A percentile compares a stretch with the other conserved stretches of the same genome.
Conservation (phyloP, 2,797 vertebrate genomes). For the Harpagifer antarcticus region DNA sequence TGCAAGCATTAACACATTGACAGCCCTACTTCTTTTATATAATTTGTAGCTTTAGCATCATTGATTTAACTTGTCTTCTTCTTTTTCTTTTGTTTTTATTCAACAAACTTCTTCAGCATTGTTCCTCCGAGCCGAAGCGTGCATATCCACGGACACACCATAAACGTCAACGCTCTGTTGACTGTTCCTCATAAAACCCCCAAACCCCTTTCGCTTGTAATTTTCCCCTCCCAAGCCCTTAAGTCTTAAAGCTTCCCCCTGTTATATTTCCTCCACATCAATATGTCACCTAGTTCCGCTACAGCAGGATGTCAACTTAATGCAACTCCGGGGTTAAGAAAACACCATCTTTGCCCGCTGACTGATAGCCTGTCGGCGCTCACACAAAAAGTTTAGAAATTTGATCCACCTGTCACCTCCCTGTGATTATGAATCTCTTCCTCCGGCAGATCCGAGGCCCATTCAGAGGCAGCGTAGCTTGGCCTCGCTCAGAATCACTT, state of each 20-base stretch:
- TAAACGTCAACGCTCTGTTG: slow-evolving; percentile 73
- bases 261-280: slow-evolving; percentile 82
- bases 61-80: slow-evolving; percentile 12
- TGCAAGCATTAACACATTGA: no score
- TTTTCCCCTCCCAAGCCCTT: slow-evolving; percentile 39
- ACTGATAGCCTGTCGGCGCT: slow-evolving; percentile 79
- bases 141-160: slow-evolving; percentile 61
- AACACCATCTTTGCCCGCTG: slow-evolving; percentile 75
- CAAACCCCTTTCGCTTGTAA: slow-evolving; percentile 58
- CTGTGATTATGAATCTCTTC: slow-evolving; percentile 84
- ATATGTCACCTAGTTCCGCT: slow-evolving; percentile 81
- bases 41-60: not conserved
- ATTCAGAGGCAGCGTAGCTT: slow-evolving; percentile 79
- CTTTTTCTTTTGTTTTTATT: slow-evolving; percentile 11
- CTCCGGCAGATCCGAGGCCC: slow-evolving; percentile 56
- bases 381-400: slow-evolving; percentile 84
- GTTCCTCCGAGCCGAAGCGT: slow-evolving; percentile 38
- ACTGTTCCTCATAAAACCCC: slow-evolving; percentile 71
- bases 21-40: not conserved
- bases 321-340: slow-evolving; percentile 84
- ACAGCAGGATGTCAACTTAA: slow-evolving; percentile 82
- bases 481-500: slow-evolving; percentile 67
- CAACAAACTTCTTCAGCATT: slow-evolving; percentile 31
- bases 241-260: slow-evolving; percentile 76
- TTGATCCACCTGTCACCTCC: slow-evolving; percentile 84